Evolutionary conservation across 2,113 vertebrate species (phyloP), one percentile per base, ranked within the genome.

Genomic region (Callipepla californica): DNA sequence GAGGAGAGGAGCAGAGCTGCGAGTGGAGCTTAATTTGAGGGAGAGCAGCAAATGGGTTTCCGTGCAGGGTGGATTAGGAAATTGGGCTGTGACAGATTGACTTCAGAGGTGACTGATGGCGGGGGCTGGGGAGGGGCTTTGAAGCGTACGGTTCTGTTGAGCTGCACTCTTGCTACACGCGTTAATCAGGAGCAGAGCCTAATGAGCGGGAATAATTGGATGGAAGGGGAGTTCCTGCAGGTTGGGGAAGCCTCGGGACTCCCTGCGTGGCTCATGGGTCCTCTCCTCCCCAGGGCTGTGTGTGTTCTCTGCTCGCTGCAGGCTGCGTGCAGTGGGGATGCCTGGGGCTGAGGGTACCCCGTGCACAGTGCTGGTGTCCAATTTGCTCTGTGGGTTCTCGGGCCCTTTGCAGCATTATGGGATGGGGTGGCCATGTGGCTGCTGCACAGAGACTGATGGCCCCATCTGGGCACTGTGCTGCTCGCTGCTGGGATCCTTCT

Each of bases 381-480:
- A 45, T n/a, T 1, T 0, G 45, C 22, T 32, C 58, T 9, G 1
- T 3, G 8, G 5, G 79, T 57, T 87, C 25, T 73, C 15, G 26
- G 51, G 17, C 51, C 51, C 51, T 53, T 53, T 17, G 26, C 51
- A 53, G 51, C 51, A 53, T 28, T 30, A 53, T 53, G 51, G 51
- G 51, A 53, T 53, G 34, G 59, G 14, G 22, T 9, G 15, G 58
- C 42, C 2, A 1, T 30, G n/a, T 51, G 40, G 61, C 51, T 13
- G 40, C 23, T 2, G 26, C 2, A 1, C 48, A 25, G 65, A 66
- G 61, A 55, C 21, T 11, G 44, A 11, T 19, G 9, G 42, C 36
- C 22, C 32, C 5, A 1, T 13, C 19, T 0, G 0, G 15, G 38
- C 20, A 2, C 53, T 5, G 38, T 0, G 3, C 58, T 28, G 28